Conservation (phyloP, 1,140 invertebrate species). For the Anastrepha ludens region DNA sequence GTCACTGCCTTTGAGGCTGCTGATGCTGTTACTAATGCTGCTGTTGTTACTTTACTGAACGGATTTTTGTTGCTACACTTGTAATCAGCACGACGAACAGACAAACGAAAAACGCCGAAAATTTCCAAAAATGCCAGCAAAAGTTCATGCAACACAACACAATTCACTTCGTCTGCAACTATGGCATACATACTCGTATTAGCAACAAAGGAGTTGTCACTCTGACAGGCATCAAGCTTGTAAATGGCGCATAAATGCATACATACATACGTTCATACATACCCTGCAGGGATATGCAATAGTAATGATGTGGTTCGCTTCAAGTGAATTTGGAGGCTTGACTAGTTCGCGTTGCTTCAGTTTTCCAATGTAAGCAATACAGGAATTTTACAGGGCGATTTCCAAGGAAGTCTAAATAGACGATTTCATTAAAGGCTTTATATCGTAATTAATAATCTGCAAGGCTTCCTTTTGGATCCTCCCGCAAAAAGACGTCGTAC, state of each 20-base stretch:
- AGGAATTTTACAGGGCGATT: too few species aligned
- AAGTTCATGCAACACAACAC: background rate
- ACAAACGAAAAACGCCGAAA: slow-evolving; percentile 32
- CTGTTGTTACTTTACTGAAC: background rate
- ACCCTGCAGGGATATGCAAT: too few species aligned
- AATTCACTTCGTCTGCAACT: background rate
- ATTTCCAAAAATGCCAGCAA: slow-evolving; percentile 30
- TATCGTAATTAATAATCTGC: too few species aligned
- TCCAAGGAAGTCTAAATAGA: too few species aligned
- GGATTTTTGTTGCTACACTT: slow-evolving; percentile 15
- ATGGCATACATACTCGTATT: background rate
- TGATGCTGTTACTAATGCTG: background rate
- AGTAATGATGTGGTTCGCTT: too few species aligned
- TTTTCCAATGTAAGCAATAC: too few species aligned
- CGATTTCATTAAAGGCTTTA: too few species aligned
- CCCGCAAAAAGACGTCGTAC: too few species aligned
- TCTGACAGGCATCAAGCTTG: slow-evolving; percentile 36
- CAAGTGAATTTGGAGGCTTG: too few species aligned
- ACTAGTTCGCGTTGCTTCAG: too few species aligned
- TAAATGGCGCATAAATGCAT: background rate
- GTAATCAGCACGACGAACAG: slow-evolving; percentile 21
- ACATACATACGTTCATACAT: background rate
- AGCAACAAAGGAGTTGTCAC: slow-evolving; percentile 49
- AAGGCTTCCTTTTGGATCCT: too few species aligned
- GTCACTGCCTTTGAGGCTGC: background rate